phyloP scores from a whole-genome alignment of 2,797 vertebrate species.

The Microctenopoma lineatum region DNA sequence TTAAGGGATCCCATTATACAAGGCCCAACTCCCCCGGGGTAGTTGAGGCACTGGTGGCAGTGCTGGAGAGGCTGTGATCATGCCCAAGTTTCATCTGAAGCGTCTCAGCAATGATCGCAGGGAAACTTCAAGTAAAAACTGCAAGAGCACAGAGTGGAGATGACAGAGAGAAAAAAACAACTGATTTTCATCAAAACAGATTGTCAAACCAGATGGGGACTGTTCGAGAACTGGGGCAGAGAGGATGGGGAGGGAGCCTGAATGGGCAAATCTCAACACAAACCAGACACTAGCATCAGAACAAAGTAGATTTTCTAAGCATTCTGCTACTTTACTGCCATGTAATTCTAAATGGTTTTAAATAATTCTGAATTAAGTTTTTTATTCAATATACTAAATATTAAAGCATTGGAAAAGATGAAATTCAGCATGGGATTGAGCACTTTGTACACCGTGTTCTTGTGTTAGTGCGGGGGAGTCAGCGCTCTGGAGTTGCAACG shows the following conservation, averaged over 20 bases:
- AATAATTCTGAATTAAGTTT: conserved; percentile 65
- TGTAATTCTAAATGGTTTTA: conserved; percentile 61
- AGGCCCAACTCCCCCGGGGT: conserved; percentile 47
- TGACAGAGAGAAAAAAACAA: conserved; percentile 72
- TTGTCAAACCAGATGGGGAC: conserved; percentile 87
- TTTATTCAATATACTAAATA: conserved; percentile 32
- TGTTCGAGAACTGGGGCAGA: conserved; percentile 79
- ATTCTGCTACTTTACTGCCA: conserved; percentile 37
- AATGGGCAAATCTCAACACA: conserved; percentile 77
- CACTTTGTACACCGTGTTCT: conserved; percentile 7
- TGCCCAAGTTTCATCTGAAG: conserved; percentile 71
- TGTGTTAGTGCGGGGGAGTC: conserved; percentile 14
- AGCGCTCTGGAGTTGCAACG: conserved; percentile 14
- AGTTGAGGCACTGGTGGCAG: conserved; percentile 60
- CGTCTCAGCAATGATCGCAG: conserved; percentile 64
- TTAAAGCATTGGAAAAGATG: conserved; percentile 25
- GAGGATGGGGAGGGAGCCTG: conserved; percentile 72
- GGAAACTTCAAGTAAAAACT: conserved; percentile 75
- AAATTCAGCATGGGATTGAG: conserved; percentile 12
- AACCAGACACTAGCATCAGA: conserved; percentile 55
- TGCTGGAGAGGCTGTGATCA: conserved; percentile 75
- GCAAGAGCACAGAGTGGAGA: conserved; percentile 65
- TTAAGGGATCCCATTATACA: conserved; percentile 41
- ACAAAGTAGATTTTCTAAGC: conserved; percentile 60
- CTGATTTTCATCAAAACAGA: conserved; percentile 85